Percentiles rank a stretch among this genome's conserved stretches.
Evolutionary conservation across 2,113 vertebrate species (phyloP).

Genomic region (Cyanoramphus novaezelandiae): DNA sequence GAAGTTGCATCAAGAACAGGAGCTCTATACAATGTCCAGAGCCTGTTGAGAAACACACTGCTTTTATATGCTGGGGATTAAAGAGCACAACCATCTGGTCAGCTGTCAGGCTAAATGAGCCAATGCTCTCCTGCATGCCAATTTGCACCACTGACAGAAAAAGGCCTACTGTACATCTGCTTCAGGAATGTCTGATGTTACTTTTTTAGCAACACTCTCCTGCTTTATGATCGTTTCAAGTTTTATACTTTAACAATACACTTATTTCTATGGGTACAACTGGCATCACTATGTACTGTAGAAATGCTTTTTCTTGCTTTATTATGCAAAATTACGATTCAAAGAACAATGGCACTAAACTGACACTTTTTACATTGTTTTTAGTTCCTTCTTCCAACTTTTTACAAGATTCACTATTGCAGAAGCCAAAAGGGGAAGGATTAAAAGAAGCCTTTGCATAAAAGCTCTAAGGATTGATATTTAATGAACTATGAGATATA

Average conservation of each 20-base stretch:
- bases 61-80: constrained; percentile 42
- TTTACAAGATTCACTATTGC: background rate
- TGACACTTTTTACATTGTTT: constrained; percentile 10
- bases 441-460: constrained; percentile 36
- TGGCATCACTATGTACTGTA: background rate
- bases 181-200: background rate
- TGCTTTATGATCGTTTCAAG: background rate
- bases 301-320: background rate
- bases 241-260: constrained; percentile 6
- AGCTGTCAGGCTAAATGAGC: constrained; percentile 62
- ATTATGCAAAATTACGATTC: background rate
- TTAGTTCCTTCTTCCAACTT: constrained; percentile 32
- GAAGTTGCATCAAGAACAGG: constrained; percentile 47
- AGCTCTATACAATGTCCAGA: constrained; percentile 40
- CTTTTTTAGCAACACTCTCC: background rate
- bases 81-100: constrained; percentile 58
- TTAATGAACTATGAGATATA: constrained; percentile 54
- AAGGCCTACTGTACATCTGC: background rate
- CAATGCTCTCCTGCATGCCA: background rate
- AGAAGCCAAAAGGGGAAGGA: constrained; percentile 15
- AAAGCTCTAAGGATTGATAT: constrained; percentile 36
- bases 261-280: background rate
- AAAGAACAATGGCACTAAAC: constrained; percentile 15
- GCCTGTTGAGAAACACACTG: constrained; percentile 38
- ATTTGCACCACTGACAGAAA: constrained; percentile 14